Base-by-base conservation (phyloP, 2,888 invertebrate genomes). In the Bombyx huttoni region DNA sequence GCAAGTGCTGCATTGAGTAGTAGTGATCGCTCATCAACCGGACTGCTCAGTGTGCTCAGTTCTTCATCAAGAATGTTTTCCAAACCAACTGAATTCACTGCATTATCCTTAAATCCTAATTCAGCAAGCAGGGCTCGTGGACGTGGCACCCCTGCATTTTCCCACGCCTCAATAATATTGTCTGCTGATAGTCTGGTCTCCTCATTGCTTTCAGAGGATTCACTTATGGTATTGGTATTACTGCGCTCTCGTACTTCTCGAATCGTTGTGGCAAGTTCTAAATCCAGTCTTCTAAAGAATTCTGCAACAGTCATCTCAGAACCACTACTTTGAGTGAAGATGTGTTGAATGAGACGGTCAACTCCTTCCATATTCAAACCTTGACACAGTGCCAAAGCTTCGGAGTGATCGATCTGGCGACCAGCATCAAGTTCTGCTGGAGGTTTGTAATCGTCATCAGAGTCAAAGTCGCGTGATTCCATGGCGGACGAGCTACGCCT, bases 41-140 rank as follows among this genome's bases (percentile, higher is more conserved):
- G 59, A 52, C 62, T 62, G 51, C 58, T 47, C 48, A 72, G 58
- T 9, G 74, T 75, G 14, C 70, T 66, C 53, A 82, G 64, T 79
- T 95, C 94, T 53, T 93, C 92, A 55, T 94, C 94, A 46, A 95
- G 80, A 13, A 92, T 91, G 55, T 90, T 89, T 52, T 92, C 91
- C 53, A 95, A 75, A 55, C 93, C 92, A 1, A 82, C 72, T 2
- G 93, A 78, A 57, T 90, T 90, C 46, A 94, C 81, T 54, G 90
- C 85, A 8, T 87, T 75, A 34, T 88, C 79, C 12, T 88, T 78
- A 66, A 94, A 93, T 6, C 94, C 94, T 40, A 95, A 81, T 57
- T 93, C 92, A 45, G 90, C 85, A 13, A 95, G 78, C 52, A 95
- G 77, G 1, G 89, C 87, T 51, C 91, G 90, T 13, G 94, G 91